Percentiles rank a stretch among this genome's conserved stretches.
These are phyloP conservation scores for Hirundichthys speculiger DNA, from an alignment of 2,113 vertebrate species.

Conservation along the genomic window DNA sequence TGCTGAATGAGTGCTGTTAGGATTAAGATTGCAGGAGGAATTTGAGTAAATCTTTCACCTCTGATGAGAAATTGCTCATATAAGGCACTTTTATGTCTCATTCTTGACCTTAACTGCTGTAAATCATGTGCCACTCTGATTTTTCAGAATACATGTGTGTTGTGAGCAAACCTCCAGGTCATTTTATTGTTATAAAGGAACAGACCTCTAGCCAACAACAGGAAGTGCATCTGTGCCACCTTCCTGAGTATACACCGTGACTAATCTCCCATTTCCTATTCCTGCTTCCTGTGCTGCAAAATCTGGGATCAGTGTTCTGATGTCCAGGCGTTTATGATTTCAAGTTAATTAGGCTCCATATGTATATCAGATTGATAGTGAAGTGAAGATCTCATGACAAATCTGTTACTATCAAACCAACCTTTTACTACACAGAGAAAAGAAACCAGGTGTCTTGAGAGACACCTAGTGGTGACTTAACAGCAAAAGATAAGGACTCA, in stretches of 20 bases:
- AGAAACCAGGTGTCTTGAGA: constrained; percentile 10
- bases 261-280: constrained; percentile 67
- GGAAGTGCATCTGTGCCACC: constrained; percentile 63
- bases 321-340: not conserved
- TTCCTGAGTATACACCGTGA: constrained; percentile 64
- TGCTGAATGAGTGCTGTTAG: not conserved
- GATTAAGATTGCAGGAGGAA: too few species aligned
- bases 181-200: constrained; percentile 28
- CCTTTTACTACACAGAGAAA: too few species aligned
- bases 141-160: not conserved
- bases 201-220: constrained; percentile 50
- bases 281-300: constrained; percentile 52
- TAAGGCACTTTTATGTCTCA: constrained; percentile 8
- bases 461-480: constrained; percentile 50
- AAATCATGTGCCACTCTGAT: constrained; percentile 14
- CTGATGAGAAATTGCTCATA: not conserved
- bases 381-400: not conserved
- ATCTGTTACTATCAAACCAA: too few species aligned
- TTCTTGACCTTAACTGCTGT: not conserved
- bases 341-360: not conserved
- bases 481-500: not conserved
- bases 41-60: not conserved
- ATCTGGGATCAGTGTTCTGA: constrained; percentile 5
- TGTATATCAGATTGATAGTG: not conserved
- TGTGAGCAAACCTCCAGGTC: constrained; percentile 11